These are phyloP conservation scores for Hyposmocoma kahamanoa DNA, from an alignment of 1,140 invertebrate genomes.

Conservation along the genomic window DNA sequence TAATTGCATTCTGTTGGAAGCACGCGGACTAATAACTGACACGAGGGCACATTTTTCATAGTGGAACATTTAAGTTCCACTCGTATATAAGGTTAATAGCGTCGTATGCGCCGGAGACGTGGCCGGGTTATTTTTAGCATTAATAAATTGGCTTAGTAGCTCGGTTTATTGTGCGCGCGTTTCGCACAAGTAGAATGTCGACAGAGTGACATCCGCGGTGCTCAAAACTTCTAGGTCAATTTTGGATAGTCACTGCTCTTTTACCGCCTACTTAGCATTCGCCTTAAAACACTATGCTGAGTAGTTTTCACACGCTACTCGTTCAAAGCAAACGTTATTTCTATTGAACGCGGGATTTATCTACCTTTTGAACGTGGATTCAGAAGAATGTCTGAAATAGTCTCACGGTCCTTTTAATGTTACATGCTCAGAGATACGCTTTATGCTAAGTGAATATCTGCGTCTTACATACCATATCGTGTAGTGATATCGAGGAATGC, in stretches of 20 bases:
- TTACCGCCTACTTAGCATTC: slow-evolving; percentile 20
- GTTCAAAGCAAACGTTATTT: no score
- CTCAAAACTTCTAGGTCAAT: slow-evolving; percentile 29
- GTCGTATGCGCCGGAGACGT: slow-evolving; percentile 57
- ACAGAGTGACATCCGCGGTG: slow-evolving; percentile 27
- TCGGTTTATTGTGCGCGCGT: slow-evolving; percentile 59
- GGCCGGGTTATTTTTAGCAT: slow-evolving; percentile 66
- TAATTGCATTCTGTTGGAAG: slow-evolving; percentile 37
- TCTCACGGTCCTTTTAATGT: no score
- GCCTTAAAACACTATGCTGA: slow-evolving; percentile 17
- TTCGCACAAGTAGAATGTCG: slow-evolving; percentile 41
- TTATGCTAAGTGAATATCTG: slow-evolving; percentile 13
- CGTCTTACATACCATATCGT: slow-evolving; percentile 21
- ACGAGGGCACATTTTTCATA: slow-evolving; percentile 41
- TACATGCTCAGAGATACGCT: no score
- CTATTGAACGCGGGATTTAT: no score
- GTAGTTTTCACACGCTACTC: not conserved
- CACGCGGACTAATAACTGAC: slow-evolving; percentile 15
- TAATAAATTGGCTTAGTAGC: slow-evolving; percentile 70
- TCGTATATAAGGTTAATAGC: slow-evolving; percentile 64
- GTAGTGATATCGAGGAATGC: slow-evolving; percentile 32
- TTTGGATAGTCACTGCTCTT: slow-evolving; percentile 22
- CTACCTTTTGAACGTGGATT: no score
- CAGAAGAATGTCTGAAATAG: no score
- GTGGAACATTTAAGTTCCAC: slow-evolving; percentile 40